phyloP scores from a whole-genome alignment of 2,113 vertebrate species.

The Lepisosteus oculatus region DNA sequence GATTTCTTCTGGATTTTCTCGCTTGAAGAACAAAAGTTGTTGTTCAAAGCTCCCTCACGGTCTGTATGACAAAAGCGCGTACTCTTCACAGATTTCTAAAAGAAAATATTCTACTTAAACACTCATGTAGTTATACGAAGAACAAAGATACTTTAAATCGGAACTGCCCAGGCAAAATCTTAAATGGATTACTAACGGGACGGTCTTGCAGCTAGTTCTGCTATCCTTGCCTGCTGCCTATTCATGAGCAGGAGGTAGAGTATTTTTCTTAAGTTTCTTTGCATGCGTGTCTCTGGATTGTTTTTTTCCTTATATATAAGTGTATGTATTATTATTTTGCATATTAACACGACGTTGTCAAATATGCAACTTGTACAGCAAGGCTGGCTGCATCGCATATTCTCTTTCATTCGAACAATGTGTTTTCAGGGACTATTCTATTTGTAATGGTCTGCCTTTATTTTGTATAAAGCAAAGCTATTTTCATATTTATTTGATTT shows the following conservation, averaged over 20 bases:
- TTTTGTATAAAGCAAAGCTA: no score
- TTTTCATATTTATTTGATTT: no score
- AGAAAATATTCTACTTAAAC: constrained; percentile 48
- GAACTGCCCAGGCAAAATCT: constrained; percentile 38
- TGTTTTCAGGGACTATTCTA: no score
- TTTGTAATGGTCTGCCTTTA: no score
- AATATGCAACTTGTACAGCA: background rate
- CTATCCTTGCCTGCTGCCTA: constrained; percentile 62
- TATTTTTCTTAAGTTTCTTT: constrained; percentile 52
- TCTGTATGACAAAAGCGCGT: constrained; percentile 59
- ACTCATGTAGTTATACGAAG: constrained; percentile 44
- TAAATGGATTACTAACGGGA: constrained; percentile 91
- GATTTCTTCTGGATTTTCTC: constrained; percentile 71
- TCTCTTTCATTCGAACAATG: no score
- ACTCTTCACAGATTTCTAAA: constrained; percentile 40
- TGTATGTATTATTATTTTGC: no score
- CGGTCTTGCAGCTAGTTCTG: constrained; percentile 57
- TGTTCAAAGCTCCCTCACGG: constrained; percentile 53
- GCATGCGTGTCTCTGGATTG: constrained; percentile 23
- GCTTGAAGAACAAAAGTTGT: constrained; percentile 54
- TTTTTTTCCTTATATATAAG: background rate
- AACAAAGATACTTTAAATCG: constrained; percentile 32
- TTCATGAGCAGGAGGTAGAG: constrained; percentile 89
- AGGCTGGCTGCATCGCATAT: no score
- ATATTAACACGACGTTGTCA: constrained; percentile 1